Evolutionary conservation across 2,888 invertebrate genomes (phyloP).

Genomic region (Drosophila borborema): DNA sequence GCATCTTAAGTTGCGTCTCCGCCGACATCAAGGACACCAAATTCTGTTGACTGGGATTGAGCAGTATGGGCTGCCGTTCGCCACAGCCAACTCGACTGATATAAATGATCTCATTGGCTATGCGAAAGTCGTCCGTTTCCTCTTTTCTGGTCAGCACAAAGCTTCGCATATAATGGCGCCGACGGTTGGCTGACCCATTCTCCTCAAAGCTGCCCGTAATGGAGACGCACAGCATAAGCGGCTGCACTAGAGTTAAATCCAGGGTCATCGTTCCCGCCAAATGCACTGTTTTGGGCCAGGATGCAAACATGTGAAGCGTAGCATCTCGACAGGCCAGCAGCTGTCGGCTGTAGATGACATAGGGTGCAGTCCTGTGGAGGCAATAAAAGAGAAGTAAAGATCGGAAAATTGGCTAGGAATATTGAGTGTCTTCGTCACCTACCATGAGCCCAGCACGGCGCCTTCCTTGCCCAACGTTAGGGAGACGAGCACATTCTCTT

Average conservation of each 20-base stretch:
- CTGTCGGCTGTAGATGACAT: conserved; percentile 10
- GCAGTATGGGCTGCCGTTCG: not conserved
- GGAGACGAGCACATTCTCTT: conserved; percentile 24
- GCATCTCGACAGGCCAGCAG: conserved; percentile 22
- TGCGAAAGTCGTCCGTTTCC: conserved; percentile 34
- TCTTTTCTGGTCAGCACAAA: conserved; percentile 33
- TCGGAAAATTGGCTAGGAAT: not conserved
- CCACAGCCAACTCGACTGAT: conserved; percentile 22
- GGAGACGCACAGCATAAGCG: conserved; percentile 13
- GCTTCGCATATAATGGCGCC: conserved; percentile 41
- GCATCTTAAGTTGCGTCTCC: conserved; percentile 35
- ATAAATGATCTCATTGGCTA: conserved; percentile 48
- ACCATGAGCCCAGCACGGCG: conserved; percentile 22
- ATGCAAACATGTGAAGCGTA: conserved; percentile 27
- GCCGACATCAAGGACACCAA: conserved; percentile 24
- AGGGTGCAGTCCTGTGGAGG: conserved; percentile 25
- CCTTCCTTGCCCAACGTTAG: conserved; percentile 30
- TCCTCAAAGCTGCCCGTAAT: conserved; percentile 47
- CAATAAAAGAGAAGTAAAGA: not conserved
- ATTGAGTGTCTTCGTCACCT: not conserved
- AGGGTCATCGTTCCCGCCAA: conserved; percentile 42
- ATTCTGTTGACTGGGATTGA: conserved; percentile 22
- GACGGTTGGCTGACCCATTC: not conserved
- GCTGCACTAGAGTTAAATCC: conserved; percentile 34
- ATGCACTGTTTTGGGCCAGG: conserved; percentile 43